phyloP scores from a whole-genome alignment of 2,888 invertebrate genomes.

The Phaonia tiefii region DNA sequence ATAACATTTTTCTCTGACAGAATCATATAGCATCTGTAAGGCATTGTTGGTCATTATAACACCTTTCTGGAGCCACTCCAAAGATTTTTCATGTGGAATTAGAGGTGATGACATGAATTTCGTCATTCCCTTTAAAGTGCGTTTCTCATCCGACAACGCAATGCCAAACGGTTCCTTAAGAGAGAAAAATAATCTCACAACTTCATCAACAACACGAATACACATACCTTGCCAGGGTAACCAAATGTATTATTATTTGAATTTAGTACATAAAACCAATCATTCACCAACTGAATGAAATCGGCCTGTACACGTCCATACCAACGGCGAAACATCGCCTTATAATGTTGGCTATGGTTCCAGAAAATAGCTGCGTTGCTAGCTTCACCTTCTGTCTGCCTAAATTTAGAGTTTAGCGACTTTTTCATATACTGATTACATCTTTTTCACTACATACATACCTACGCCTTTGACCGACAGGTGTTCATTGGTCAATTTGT shows the following conservation, averaged over 20 bases:
- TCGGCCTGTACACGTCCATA: constrained; percentile 52
- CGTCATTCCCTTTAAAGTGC: constrained; percentile 38
- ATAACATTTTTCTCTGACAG: neutral
- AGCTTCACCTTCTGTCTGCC: constrained; percentile 43
- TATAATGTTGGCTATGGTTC: constrained; percentile 45
- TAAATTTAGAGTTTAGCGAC: neutral
- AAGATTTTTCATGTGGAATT: constrained; percentile 30
- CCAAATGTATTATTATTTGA: constrained; percentile 4
- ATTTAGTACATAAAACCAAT: constrained; percentile 35
- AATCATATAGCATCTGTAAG: constrained; percentile 14
- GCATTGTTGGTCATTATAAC: constrained; percentile 51
- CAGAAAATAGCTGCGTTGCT: constrained; percentile 41
- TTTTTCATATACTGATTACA: neutral
- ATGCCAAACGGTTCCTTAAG: constrained; percentile 35
- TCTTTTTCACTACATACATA: neutral
- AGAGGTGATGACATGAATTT: constrained; percentile 27
- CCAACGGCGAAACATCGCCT: constrained; percentile 31
- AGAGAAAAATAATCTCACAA: too few relatives aligned
- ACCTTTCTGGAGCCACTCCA: constrained; percentile 55
- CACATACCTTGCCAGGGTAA: constrained; percentile 31
- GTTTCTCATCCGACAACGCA: neutral
- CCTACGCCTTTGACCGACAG: constrained; percentile 7
- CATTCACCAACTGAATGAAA: constrained; percentile 56
- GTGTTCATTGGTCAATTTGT: constrained; percentile 42
- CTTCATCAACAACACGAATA: too few relatives aligned